phyloP scores from a whole-genome alignment of 2,113 vertebrate species.

The Crotophaga sulcirostris region DNA sequence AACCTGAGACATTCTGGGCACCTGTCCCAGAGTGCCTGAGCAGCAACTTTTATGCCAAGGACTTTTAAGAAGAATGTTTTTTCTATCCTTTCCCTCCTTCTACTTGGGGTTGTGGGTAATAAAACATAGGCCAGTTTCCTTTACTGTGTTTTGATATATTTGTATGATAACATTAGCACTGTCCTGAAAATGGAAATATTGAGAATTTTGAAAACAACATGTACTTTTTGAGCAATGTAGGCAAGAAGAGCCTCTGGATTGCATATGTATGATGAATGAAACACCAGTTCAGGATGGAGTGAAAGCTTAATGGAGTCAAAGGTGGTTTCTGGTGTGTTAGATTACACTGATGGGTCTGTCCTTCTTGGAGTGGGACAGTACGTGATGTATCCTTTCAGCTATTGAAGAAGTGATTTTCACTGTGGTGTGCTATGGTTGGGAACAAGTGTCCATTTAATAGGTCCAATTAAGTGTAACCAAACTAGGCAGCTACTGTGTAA shows the following conservation, averaged over 20 bases:
- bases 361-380: neutral
- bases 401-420: neutral
- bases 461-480: neutral
- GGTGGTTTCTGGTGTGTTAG: neutral
- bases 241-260: neutral
- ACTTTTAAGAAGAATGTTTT: conserved; percentile 54
- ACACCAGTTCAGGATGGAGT: neutral
- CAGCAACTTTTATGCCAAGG: conserved; percentile 52
- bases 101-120: conserved; percentile 6
- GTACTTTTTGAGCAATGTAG: neutral
- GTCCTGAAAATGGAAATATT: neutral
- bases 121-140: conserved; percentile 16
- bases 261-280: neutral
- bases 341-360: neutral
- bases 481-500: neutral
- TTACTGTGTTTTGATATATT: neutral
- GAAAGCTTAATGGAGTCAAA: neutral
- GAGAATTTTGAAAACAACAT: neutral
- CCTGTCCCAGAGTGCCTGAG: conserved; percentile 60
- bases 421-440: neutral
- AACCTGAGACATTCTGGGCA: conserved; percentile 57
- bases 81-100: conserved; percentile 25
- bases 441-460: neutral
- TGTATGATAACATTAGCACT: neutral
- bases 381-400: neutral